These are phyloP conservation scores for Electrona antarctica DNA, from an alignment of 2,113 vertebrate species.

Conservation along the genomic window DNA sequence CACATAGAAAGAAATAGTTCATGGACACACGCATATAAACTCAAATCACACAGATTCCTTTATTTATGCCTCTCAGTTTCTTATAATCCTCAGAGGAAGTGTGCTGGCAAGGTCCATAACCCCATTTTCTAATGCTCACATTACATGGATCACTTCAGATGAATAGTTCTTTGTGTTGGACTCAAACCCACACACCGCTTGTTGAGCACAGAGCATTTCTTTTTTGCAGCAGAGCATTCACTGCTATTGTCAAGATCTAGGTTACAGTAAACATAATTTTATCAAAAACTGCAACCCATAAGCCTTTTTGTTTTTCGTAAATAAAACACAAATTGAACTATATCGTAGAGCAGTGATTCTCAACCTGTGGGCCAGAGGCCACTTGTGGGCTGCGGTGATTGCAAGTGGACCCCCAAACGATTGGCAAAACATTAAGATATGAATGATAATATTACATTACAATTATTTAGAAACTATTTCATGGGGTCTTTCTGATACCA, in stretches of 20 bases:
- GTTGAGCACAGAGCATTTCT: too few relatives aligned
- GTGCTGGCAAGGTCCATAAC: conserved; percentile 46
- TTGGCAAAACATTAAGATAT: too few relatives aligned
- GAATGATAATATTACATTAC: too few relatives aligned
- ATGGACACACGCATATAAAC: neutral
- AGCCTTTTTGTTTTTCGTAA: too few relatives aligned
- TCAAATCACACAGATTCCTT: conserved; percentile 31
- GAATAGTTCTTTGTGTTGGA: conserved; percentile 37
- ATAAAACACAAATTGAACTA: too few relatives aligned
- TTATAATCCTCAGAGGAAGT: conserved; percentile 48
- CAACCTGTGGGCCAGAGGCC: too few relatives aligned
- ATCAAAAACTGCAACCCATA: neutral
- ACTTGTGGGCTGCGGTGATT: too few relatives aligned
- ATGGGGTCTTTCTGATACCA: too few relatives aligned
- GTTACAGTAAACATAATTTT: neutral
- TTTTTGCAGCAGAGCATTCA: neutral
- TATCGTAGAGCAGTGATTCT: too few relatives aligned
- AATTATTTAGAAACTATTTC: too few relatives aligned
- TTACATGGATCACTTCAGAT: conserved; percentile 50
- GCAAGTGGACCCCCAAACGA: too few relatives aligned
- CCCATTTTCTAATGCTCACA: conserved; percentile 50
- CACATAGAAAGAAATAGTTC: neutral
- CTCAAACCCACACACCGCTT: conserved; percentile 1
- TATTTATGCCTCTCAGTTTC: conserved; percentile 39
- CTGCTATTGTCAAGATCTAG: neutral